Evolutionary conservation across 2,113 vertebrate species (phyloP).

Genomic region (Oryzias melastigma): DNA sequence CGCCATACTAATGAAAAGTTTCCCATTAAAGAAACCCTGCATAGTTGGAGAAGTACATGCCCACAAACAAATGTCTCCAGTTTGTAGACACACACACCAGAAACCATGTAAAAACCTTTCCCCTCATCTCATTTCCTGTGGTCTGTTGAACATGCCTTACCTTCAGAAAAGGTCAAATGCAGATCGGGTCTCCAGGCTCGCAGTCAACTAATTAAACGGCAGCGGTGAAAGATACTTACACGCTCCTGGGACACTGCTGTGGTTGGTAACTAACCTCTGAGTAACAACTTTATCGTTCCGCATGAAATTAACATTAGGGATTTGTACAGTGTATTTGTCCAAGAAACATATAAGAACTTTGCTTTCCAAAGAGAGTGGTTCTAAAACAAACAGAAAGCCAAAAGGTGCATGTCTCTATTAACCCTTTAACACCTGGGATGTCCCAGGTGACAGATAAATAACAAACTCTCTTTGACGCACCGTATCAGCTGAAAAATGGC

Average conservation of each 20-base stretch:
- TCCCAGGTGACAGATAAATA: too few species aligned
- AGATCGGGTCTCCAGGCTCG: slow-evolving; percentile 66
- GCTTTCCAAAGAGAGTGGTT: background rate
- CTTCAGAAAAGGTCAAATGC: slow-evolving; percentile 75
- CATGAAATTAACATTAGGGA: slow-evolving; percentile 39
- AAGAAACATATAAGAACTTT: slow-evolving; percentile 28
- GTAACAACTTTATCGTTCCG: slow-evolving; percentile 55
- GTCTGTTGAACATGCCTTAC: slow-evolving; percentile 70
- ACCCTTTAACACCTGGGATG: too few species aligned
- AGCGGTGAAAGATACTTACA: slow-evolving; percentile 42
- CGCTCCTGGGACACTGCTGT: slow-evolving; percentile 55
- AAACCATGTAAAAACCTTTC: slow-evolving; percentile 34
- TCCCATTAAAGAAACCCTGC: slow-evolving; percentile 43
- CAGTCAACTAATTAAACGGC: slow-evolving; percentile 69
- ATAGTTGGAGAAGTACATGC: slow-evolving; percentile 5
- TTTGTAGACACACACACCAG: slow-evolving; percentile 14
- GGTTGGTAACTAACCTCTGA: slow-evolving; percentile 42
- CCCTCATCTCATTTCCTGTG: slow-evolving; percentile 59
- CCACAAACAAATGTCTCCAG: slow-evolving; percentile 10
- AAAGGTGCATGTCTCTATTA: too few species aligned
- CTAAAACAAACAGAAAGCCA: too few species aligned
- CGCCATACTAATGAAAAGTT: slow-evolving; percentile 57
- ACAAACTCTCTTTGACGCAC: too few species aligned
- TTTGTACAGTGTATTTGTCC: slow-evolving; percentile 52
- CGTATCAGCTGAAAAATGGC: too few species aligned